phyloP scores from a whole-genome alignment of 2,113 vertebrate genomes.

The Mesitornis unicolor region DNA sequence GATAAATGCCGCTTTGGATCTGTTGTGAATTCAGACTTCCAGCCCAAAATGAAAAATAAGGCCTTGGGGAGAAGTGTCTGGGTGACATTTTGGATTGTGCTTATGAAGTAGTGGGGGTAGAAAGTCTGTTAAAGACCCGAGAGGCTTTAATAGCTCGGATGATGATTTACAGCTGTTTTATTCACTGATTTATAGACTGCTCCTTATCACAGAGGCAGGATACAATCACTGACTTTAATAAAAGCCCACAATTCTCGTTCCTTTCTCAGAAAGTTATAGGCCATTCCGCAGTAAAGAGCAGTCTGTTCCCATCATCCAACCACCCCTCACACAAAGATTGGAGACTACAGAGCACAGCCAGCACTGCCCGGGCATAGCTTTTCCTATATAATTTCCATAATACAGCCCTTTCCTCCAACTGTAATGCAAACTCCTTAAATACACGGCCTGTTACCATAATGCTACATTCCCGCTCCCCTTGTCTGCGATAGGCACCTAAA shows the following conservation, averaged over 20 bases:
- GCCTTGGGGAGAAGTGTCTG: background rate
- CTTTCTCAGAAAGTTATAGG: background rate
- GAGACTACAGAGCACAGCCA: background rate
- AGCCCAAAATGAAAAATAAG: background rate
- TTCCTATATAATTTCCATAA: slow-evolving; percentile 17
- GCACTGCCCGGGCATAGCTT: background rate
- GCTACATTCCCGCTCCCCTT: background rate
- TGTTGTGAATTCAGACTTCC: background rate
- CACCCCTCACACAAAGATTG: background rate
- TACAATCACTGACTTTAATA: slow-evolving; percentile 3
- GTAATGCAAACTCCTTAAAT: background rate
- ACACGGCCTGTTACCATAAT: background rate
- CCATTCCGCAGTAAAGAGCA: background rate
- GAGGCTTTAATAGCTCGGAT: background rate
- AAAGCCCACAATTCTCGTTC: background rate
- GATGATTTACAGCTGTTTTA: slow-evolving; percentile 48
- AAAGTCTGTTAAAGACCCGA: background rate
- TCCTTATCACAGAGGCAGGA: slow-evolving; percentile 5
- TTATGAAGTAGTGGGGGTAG: background rate
- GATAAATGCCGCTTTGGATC: background rate
- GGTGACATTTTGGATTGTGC: slow-evolving; percentile 35
- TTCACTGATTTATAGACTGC: background rate
- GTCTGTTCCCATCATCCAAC: background rate
- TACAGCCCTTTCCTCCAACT: background rate
- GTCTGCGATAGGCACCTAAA: background rate